A percentile compares a stretch with the other conserved stretches of the same genome.
phyloP scores from a whole-genome alignment of 2,797 vertebrate species.

The Okamejei kenojei region DNA sequence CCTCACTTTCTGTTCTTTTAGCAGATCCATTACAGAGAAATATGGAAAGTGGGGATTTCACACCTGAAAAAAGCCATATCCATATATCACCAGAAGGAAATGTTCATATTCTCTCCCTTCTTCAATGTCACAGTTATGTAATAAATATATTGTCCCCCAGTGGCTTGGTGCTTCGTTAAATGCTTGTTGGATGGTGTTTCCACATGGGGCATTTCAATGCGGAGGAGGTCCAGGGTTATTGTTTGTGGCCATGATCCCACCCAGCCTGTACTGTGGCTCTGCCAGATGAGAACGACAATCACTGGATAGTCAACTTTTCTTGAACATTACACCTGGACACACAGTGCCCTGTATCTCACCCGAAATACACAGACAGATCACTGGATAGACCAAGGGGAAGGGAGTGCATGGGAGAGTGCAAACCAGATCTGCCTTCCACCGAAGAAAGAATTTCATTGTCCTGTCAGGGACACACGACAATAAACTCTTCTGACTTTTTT shows the following conservation, averaged over 20 bases:
- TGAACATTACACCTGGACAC: not conserved
- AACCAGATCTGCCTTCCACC: not conserved
- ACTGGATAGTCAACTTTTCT: not conserved
- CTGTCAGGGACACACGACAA: too few relatives aligned
- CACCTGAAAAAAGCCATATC: slow-evolving; percentile 1
- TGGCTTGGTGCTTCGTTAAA: not conserved
- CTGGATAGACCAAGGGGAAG: not conserved
- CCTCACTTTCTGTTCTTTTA: not conserved
- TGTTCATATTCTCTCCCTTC: not conserved
- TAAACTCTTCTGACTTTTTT: too few relatives aligned
- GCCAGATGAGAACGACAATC: not conserved
- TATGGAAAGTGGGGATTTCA: not conserved
- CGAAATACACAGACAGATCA: not conserved
- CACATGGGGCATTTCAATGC: too few relatives aligned
- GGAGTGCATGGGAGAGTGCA: not conserved
- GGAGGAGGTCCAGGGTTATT: too few relatives aligned
- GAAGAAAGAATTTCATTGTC: too few relatives aligned
- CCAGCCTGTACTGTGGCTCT: not conserved
- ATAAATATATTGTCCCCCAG: not conserved
- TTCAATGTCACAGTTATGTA: not conserved
- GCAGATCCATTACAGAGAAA: slow-evolving; percentile 8
- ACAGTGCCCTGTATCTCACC: not conserved
- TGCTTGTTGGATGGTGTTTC: not conserved
- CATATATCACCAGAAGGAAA: not conserved
- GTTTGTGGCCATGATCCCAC: too few relatives aligned